These are phyloP conservation scores for Anarrhichthys ocellatus DNA, from an alignment of 2,113 vertebrate genomes.

Conservation along the genomic window DNA sequence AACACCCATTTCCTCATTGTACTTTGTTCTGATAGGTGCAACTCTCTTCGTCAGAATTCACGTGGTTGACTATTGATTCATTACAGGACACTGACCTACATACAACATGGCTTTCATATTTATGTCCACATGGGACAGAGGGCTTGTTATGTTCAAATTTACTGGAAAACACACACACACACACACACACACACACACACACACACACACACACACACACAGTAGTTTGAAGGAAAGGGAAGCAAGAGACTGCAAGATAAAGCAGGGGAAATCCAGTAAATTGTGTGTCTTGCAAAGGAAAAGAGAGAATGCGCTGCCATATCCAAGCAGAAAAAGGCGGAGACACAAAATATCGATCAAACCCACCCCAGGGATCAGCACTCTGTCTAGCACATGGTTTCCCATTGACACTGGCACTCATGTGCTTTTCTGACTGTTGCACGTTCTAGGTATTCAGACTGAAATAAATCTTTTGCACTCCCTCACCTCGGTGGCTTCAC, in stretches of 20 bases:
- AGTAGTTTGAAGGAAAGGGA: not conserved
- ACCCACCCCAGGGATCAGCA: not conserved
- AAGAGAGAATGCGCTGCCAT: not conserved
- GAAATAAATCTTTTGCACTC: conserved; percentile 10
- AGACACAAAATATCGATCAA: not conserved
- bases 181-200: not conserved
- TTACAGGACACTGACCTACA: conserved; percentile 39
- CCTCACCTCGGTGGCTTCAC: not conserved
- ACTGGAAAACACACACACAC: not conserved
- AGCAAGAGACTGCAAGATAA: not conserved
- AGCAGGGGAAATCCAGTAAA: not conserved
- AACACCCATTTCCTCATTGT: conserved; percentile 64
- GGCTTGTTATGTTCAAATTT: conserved; percentile 8
- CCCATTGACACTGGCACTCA: not conserved
- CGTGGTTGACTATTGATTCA: conserved; percentile 17
- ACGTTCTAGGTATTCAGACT: not conserved
- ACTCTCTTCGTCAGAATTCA: conserved; percentile 17
- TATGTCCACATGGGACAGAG: not conserved
- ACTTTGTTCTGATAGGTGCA: conserved; percentile 53
- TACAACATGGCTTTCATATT: conserved; percentile 14
- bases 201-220: not conserved
- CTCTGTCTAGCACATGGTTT: conserved; percentile 1
- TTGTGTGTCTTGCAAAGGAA: not conserved
- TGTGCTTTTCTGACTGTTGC: conserved; percentile 2
- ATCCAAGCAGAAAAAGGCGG: not conserved